Conservation (phyloP, 35 echinoderm and acorn worm genomes). For the Lytechinus pictus region DNA sequence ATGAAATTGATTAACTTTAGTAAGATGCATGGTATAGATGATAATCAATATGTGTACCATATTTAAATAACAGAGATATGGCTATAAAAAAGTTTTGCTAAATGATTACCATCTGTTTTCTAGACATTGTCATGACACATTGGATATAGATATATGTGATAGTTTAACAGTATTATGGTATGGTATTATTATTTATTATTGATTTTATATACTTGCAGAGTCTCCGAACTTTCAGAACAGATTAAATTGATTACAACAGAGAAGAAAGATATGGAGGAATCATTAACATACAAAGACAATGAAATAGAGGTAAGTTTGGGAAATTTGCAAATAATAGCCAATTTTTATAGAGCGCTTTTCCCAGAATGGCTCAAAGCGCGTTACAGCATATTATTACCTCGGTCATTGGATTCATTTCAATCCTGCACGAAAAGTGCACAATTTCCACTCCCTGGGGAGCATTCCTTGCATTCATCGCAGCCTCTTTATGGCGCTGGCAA, state of each 20-base stretch:
- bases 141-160: neutral
- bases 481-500: too few species aligned
- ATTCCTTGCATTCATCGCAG: too few species aligned
- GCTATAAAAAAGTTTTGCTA: neutral
- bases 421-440: too few species aligned
- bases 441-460: too few species aligned
- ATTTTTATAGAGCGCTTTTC: too few species aligned
- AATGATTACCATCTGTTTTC: neutral
- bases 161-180: too few species aligned
- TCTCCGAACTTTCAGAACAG: constrained; percentile 61
- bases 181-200: neutral
- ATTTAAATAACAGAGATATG: neutral
- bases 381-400: too few species aligned
- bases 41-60: too few species aligned
- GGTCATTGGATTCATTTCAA: too few species aligned
- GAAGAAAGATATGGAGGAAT: constrained; percentile 59
- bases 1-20: too few species aligned
- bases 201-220: constrained; percentile 19
- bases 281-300: constrained; percentile 61
- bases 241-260: constrained; percentile 40
- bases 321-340: neutral
- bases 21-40: too few species aligned
- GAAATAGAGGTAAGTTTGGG: constrained; percentile 63
- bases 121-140: neutral
- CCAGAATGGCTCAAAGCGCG: too few species aligned